These are phyloP conservation scores for Eremobia ochroleuca DNA, from an alignment of 2,888 invertebrate genomes.

Conservation along the genomic window DNA sequence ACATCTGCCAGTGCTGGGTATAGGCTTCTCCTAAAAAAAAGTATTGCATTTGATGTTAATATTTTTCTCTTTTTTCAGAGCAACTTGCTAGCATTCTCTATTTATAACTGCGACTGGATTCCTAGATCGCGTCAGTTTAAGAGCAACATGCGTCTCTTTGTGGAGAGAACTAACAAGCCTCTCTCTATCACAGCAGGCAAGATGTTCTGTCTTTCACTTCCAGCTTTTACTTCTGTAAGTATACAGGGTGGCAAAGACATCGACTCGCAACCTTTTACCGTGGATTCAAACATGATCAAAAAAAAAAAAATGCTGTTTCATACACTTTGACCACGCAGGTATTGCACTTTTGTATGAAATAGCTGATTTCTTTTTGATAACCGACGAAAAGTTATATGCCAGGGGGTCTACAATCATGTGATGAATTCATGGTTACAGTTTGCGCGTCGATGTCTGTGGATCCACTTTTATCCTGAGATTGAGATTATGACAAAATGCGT, in stretches of 20 bases:
- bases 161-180: conserved; percentile 78
- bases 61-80: conserved; percentile 74
- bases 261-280: not conserved
- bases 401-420: not conserved
- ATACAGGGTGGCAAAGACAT: not conserved
- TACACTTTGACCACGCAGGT: not conserved
- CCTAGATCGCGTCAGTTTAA: conserved; percentile 76
- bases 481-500: not conserved
- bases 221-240: conserved; percentile 83
- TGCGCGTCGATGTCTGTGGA: not conserved
- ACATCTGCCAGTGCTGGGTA: too few relatives aligned
- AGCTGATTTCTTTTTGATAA: not conserved
- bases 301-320: too few relatives aligned
- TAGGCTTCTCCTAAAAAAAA: too few relatives aligned
- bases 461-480: not conserved
- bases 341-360: not conserved
- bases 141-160: conserved; percentile 79
- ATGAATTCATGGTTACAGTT: not conserved
- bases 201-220: conserved; percentile 81
- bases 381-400: not conserved
- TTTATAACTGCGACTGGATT: conserved; percentile 82
- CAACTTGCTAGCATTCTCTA: conserved; percentile 73
- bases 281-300: not conserved
- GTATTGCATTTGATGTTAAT: not conserved
- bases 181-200: conserved; percentile 80